A percentile compares a stretch with the other conserved stretches of the same genome.
Conservation (phyloP, 2,797 vertebrate genomes). For the Enoplosus armatus region DNA sequence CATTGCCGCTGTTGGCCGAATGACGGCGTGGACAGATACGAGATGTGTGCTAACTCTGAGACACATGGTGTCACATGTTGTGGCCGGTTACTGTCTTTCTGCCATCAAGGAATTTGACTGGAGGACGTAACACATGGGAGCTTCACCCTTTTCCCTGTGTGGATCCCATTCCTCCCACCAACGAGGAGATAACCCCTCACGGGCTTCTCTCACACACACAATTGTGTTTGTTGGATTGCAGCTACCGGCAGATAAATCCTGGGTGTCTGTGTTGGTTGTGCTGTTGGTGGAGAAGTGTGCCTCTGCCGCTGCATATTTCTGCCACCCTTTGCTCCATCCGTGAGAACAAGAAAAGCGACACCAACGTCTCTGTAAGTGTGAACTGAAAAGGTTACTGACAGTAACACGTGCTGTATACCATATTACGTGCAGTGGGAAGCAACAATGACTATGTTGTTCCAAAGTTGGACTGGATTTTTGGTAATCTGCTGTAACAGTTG, state of each 20-base stretch:
- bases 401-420: no score
- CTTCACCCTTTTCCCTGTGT: neutral
- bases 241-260: constrained; percentile 19
- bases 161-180: constrained; percentile 25
- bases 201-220: neutral
- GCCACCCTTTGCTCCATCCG: neutral
- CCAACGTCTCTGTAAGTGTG: no score
- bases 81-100: constrained; percentile 18
- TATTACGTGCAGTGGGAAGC: no score
- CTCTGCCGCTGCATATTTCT: neutral
- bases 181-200: constrained; percentile 1
- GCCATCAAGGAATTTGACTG: constrained; percentile 30
- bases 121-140: constrained; percentile 41
- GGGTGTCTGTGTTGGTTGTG: neutral
- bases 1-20: constrained; percentile 8
- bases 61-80: constrained; percentile 9
- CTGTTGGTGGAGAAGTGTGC: neutral
- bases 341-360: no score
- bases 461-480: no score
- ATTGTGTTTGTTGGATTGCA: constrained; percentile 1
- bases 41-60: constrained; percentile 9
- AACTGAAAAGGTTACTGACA: no score
- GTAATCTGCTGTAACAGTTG: no score
- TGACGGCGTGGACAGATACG: constrained; percentile 6
- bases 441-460: no score